Base-by-base conservation (phyloP, 2,113 vertebrate species). In the Paramormyrops kingsleyae region DNA sequence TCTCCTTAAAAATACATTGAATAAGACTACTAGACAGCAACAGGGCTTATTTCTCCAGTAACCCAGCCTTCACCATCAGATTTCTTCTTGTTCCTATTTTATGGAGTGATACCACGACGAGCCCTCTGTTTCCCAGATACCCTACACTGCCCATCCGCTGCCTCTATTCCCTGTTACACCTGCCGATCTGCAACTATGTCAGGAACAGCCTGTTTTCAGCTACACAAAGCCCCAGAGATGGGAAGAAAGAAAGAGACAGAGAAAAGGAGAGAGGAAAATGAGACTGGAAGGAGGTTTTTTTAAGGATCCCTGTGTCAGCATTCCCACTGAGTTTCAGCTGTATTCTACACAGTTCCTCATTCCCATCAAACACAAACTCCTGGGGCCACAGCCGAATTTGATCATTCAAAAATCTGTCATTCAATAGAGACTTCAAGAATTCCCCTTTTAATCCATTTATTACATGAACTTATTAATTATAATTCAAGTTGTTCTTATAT, bases 341-440 rank as follows among this genome's bases (percentile, higher is more conserved):
- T 93, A 94, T 74, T 94, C 94, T 93, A 94, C 95, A 95, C 92
- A 93, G 93, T 94, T 91, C 66, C 62, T 49, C 92, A 90, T 90
- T 92, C 90, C 91, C 91, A 90, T 92, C 92, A 94, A 90, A 91
- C 87, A 90, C 74, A 86, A 91, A 92, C 90, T 89, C 92, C 87
- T 17, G 8, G 44, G 83, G 83, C 91, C 35, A 80, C 74, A 80
- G 74, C 27, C 19, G 6, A 80, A 80, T 42, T 39, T 80, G 2
- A 80, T 80, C 31, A 80, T 77, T 77, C 70, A 39, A 7, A 77
- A 77, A 77, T 77, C 13, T 74, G 31, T 31, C 66, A 35, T 74
- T 77, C 70, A 39, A 17, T 15, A 77, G 15, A 39, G 70, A 77
- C 70, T 77, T 39, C 70, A 35, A 17, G 12, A 77, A 77, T 77